Percentiles rank a stretch among this genome's conserved stretches.
Conservation (phyloP, 2,888 invertebrate genomes). For the Pristionchus exspectatus region DNA sequence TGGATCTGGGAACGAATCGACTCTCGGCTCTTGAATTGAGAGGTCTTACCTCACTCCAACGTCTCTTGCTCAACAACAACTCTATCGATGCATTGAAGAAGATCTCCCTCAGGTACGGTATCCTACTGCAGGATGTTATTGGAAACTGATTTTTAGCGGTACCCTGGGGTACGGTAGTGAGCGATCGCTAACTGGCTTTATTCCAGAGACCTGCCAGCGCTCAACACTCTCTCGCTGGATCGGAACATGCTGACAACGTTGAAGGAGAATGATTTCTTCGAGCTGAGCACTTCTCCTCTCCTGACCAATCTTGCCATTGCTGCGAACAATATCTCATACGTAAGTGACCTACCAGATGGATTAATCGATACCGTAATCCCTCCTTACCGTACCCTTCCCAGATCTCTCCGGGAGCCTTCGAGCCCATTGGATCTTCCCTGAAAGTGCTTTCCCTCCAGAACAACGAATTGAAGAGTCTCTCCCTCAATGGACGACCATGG, state of each 20-base stretch:
- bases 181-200: not conserved
- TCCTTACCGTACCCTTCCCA: constrained; percentile 34
- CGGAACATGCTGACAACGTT: constrained; percentile 68
- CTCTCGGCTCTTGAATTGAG: constrained; percentile 65
- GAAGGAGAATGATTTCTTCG: constrained; percentile 69
- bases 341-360: constrained; percentile 23
- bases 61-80: constrained; percentile 77
- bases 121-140: not conserved
- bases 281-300: constrained; percentile 59
- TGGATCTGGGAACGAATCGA: constrained; percentile 80
- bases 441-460: constrained; percentile 59
- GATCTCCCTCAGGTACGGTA: constrained; percentile 59
- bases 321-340: constrained; percentile 63
- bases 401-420: constrained; percentile 62
- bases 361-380: constrained; percentile 1
- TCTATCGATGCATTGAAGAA: constrained; percentile 65
- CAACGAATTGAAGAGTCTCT: constrained; percentile 61
- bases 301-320: constrained; percentile 64
- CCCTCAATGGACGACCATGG: constrained; percentile 9
- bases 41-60: constrained; percentile 67
- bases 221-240: constrained; percentile 69
- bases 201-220: constrained; percentile 67
- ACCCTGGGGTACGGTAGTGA: not conserved
- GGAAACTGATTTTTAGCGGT: not conserved
- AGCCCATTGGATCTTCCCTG: constrained; percentile 56